Evolutionary conservation across 2,888 invertebrate species (phyloP), one percentile per base, ranked within the genome.

Genomic region (Caenorhabditis sp.): DNA sequence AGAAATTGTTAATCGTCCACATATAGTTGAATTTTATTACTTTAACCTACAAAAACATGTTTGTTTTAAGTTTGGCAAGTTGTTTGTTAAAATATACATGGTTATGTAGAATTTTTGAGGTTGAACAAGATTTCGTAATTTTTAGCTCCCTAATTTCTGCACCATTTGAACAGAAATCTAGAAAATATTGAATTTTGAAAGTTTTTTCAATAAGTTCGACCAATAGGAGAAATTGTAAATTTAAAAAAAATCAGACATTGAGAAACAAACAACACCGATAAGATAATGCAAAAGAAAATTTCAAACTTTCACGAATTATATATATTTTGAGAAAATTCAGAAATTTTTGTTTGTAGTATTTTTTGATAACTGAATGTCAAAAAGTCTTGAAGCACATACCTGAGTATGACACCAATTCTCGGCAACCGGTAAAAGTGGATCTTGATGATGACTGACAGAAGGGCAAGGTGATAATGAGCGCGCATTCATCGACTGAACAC

Each of bases 1-100:
- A 97, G 91, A 99, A 99, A 92, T 99, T 99, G 91, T 97, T 97
- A 91, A 99, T 99, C 89, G 99, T 99, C 99, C 99, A 99, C 95
- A 99, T 97, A 91, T 99, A 99, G 91, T 96, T 97, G 92, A 99
- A 99, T 91, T 99, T 99, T 87, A 97, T 95, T 90, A 99, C 97
- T 93, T 97, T 97, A 89, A 97, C 97, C 93, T 97, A 96, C 26
- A 55, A 27, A 55, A 4, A 26, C 6, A 49, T 26, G 14, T 19
- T 58, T 49, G 17, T 58, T 49, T 6, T 54, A 21, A 23, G 26
- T 3, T 6, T 37, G 12, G 6, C 31, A 58, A 12, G 24, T 50
- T 50, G 21, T 27, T 6, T 58, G 23, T 24, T 54, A 12, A 10
- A 12, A n/a, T 23, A 12, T 54, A 12, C 54, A 50, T 17, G 27